Base-by-base conservation (phyloP, 1,140 invertebrate species). In the Rhopalosiphum maidis region DNA sequence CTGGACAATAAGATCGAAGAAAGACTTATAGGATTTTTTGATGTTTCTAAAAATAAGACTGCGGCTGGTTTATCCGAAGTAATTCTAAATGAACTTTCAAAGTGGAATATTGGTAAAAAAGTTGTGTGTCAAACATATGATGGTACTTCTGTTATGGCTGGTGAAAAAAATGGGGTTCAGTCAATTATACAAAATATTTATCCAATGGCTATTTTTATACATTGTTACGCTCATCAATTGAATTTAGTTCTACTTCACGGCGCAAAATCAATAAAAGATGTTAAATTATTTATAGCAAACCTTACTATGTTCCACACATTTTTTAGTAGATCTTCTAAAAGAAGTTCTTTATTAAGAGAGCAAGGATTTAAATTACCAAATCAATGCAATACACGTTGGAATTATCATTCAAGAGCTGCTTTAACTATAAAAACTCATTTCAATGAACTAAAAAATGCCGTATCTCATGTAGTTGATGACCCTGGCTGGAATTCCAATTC, bases 21-120 rank as follows among this genome's bases (percentile, higher is more conserved):
- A 51, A 51, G 48, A 96, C 94, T 97, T 54, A 91, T 91, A 23
- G 55, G 93, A 25, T 94, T 91, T 77, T 82, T 51, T 86, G 83
- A 94, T 83, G 77, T 94, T 54, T 68, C 51, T 25, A 77, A 91
- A 77, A 60, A 94, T 77, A 68, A 60, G 22, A 94, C 89, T 83
- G 93, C 41, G 25, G 11, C 22, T 21, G 93, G 82, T 7, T 91
- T 94, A 54, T 43, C 54, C n/a, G 83, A 94, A 51, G 41, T 68
- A 48, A 94, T 94, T 82, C 23, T 30, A 46, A 30, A 55, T 41
- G 48, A 83, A 41, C 21, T 94, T 37, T 46, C 25, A 37, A 77
- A 94, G 51, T 91, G 21, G 51, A 60, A 54, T n/a, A 23, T 60
- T 41, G 30, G 35, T 43, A 54, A 51, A 94, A 37, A 94, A 94